Conservation (phyloP, 1,140 invertebrate species). For the Octopus bimaculoides region DNA sequence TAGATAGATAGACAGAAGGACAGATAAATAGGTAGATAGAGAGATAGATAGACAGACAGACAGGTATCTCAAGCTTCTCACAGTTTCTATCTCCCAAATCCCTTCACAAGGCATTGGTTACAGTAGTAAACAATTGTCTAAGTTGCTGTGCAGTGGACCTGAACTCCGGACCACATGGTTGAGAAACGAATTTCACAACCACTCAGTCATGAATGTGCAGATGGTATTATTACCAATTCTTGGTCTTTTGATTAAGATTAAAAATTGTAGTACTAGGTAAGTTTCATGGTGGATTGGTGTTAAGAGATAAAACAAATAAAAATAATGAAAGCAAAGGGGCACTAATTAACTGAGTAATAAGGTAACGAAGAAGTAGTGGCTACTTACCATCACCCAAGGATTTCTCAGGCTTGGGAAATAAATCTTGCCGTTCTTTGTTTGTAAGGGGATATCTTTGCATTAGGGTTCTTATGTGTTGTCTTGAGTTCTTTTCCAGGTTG, state of each 20-base stretch:
- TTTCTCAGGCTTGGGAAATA: constrained; percentile 63
- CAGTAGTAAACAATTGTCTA: too few relatives aligned
- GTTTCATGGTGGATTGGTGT: not conserved
- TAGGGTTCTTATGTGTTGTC: constrained; percentile 63
- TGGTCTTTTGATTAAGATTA: not conserved
- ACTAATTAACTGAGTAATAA: not conserved
- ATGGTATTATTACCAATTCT: not conserved
- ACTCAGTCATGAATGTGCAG: not conserved
- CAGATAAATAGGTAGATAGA: too few relatives aligned
- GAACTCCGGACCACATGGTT: too few relatives aligned
- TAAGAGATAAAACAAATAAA: not conserved
- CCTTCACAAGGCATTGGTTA: too few relatives aligned
- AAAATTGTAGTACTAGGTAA: not conserved
- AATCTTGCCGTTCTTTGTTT: constrained; percentile 69
- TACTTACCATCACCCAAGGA: constrained; percentile 9
- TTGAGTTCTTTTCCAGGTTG: constrained; percentile 66
- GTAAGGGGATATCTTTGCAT: constrained; percentile 71
- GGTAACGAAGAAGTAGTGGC: not conserved
- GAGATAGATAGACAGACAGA: too few relatives aligned
- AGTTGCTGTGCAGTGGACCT: too few relatives aligned
- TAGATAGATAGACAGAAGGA: too few relatives aligned
- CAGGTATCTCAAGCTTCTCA: too few relatives aligned
- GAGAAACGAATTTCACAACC: too few relatives aligned
- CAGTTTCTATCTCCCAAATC: too few relatives aligned
- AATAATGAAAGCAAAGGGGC: not conserved